Evolutionary conservation across 2,113 vertebrate genomes (phyloP).

Genomic region (Dendropsophus ebraccatus): DNA sequence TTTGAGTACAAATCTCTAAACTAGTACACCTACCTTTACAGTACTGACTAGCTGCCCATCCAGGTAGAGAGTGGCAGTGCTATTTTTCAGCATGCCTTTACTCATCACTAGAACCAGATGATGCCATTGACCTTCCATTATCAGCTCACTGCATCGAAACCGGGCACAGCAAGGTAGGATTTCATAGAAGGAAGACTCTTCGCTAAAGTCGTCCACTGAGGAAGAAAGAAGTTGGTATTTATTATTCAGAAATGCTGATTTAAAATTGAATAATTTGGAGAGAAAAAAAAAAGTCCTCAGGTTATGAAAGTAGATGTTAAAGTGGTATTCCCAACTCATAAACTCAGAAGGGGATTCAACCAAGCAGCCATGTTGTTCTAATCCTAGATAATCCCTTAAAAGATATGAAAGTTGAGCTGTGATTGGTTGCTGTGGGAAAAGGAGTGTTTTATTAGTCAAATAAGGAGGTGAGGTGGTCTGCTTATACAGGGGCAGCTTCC

Average conservation of each 20-base stretch:
- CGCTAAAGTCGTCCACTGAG: slow-evolving; percentile 92
- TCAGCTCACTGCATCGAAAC: slow-evolving; percentile 93
- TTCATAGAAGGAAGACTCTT: slow-evolving; percentile 96
- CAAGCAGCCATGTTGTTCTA: no score
- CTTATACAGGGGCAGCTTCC: no score
- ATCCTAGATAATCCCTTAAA: no score
- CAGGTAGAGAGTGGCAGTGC: slow-evolving; percentile 91
- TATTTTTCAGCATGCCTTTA: slow-evolving; percentile 98
- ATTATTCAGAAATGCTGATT: neutral
- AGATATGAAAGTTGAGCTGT: no score
- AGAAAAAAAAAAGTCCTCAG: no score
- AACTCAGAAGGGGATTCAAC: no score
- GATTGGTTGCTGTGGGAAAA: no score
- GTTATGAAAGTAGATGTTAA: no score
- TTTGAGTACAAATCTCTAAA: neutral
- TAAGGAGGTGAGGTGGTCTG: no score
- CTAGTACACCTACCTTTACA: slow-evolving; percentile 82
- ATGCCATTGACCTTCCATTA: slow-evolving; percentile 96
- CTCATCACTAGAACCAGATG: slow-evolving; percentile 97
- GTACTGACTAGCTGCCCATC: slow-evolving; percentile 93
- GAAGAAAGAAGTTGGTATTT: slow-evolving; percentile 44
- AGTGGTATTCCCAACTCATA: no score
- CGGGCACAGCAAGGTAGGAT: slow-evolving; percentile 95
- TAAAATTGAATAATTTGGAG: no score
- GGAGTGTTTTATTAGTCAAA: no score